A percentile compares a stretch with the other conserved stretches of the same genome.
Evolutionary conservation across 2,888 invertebrate species (phyloP).

Genomic region (Leistus spinibarbis): DNA sequence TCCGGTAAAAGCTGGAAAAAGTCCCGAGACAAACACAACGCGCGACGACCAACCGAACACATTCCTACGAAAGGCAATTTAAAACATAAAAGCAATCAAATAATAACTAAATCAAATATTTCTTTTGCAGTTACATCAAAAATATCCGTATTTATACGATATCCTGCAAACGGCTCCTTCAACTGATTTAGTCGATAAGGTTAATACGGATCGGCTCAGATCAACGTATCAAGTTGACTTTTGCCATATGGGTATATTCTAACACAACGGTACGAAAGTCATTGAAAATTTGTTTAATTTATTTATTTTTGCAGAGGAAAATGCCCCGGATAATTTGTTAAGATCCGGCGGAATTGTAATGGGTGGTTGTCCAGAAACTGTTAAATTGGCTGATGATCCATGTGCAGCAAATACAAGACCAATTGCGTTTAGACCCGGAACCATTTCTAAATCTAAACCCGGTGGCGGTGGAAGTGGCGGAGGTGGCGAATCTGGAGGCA

Average conservation of each 20-base stretch:
- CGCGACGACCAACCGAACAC: conserved; percentile 66
- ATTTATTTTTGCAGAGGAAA: conserved; percentile 50
- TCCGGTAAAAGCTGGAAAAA: conserved; percentile 63
- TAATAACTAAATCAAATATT: conserved; percentile 7
- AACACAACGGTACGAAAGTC: not conserved
- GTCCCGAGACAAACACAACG: conserved; percentile 63
- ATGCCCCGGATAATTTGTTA: conserved; percentile 63
- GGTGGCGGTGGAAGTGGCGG: conserved; percentile 44
- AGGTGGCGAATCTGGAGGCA: conserved; percentile 42
- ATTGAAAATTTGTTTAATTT: not conserved
- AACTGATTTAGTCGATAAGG: conserved; percentile 64
- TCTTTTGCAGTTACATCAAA: conserved; percentile 62
- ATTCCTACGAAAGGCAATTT: conserved; percentile 64
- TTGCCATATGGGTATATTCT: conserved; percentile 57
- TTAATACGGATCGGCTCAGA: conserved; percentile 66
- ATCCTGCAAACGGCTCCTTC: conserved; percentile 65
- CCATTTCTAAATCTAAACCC: not conserved
- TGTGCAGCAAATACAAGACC: conserved; percentile 59
- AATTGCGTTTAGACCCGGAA: not conserved
- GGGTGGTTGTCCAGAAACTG: conserved; percentile 63
- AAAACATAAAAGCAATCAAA: not conserved
- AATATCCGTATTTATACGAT: conserved; percentile 70
- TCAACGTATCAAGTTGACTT: conserved; percentile 69
- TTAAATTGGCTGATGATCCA: conserved; percentile 64
- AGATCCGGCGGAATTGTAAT: conserved; percentile 63